phyloP scores from a whole-genome alignment of 2,113 vertebrate species.

The Octodon degus region DNA sequence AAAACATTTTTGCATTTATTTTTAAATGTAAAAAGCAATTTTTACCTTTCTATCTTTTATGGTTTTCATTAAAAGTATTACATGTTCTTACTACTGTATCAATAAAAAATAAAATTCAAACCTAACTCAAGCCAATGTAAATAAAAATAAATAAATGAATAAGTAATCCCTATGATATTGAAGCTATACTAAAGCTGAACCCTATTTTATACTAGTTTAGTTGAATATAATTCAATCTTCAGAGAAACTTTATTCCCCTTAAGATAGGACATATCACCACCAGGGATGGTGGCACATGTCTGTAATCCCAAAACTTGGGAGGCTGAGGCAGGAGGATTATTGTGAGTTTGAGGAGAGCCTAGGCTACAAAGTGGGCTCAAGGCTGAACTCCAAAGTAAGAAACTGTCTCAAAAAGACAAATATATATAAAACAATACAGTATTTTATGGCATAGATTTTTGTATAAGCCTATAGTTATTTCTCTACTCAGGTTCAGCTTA shows the following conservation, averaged over 20 bases:
- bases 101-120: not conserved
- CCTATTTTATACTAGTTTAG: not conserved
- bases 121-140: not conserved
- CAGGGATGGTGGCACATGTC: no score
- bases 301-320: no score
- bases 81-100: not conserved
- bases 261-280: not conserved
- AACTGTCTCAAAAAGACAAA: no score
- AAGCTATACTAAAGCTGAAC: not conserved
- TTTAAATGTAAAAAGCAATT: constrained; percentile 10
- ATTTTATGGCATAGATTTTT: not conserved
- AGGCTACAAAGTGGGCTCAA: no score
- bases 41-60: constrained; percentile 3
- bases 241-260: not conserved
- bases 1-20: not conserved
- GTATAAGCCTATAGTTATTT: not conserved
- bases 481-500: not conserved
- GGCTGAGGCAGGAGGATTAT: no score
- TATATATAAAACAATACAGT: not conserved
- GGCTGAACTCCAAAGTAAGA: no score
- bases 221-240: not conserved
- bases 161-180: not conserved
- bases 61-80: constrained; percentile 37
- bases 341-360: no score
- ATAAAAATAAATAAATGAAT: constrained; percentile 5